A percentile compares a stretch with the other conserved stretches of the same genome.
These are phyloP conservation scores for Pyrrhosoma nymphula DNA, from an alignment of 2,888 invertebrate species.

Conservation along the genomic window DNA sequence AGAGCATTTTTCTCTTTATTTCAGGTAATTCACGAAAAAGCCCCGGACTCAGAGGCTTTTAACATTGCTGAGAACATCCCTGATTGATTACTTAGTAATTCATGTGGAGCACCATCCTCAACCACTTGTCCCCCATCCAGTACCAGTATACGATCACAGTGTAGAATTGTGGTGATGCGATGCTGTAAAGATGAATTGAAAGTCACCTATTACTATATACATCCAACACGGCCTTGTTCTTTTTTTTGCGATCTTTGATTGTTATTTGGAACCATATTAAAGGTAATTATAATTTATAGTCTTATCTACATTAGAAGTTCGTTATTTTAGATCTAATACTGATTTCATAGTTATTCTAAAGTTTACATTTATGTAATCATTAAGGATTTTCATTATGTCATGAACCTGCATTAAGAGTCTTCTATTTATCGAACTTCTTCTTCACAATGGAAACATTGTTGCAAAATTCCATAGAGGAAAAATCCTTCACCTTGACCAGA, in stretches of 20 bases:
- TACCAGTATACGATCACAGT: slow-evolving; percentile 86
- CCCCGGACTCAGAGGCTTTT: slow-evolving; percentile 75
- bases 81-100: slow-evolving; percentile 80
- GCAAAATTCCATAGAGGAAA: too few species aligned
- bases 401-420: too few species aligned
- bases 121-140: slow-evolving; percentile 84
- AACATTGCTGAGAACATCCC: slow-evolving; percentile 83
- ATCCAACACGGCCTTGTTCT: neutral
- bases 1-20: neutral
- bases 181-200: slow-evolving; percentile 80
- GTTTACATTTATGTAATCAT: too few species aligned
- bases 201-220: neutral
- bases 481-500: too few species aligned
- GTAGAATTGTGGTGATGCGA: slow-evolving; percentile 85
- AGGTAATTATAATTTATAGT: too few species aligned
- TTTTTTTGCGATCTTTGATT: neutral
- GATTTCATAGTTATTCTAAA: too few species aligned
- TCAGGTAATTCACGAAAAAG: slow-evolving; percentile 49
- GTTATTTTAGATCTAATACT: too few species aligned
- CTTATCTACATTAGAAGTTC: too few species aligned
- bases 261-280: too few species aligned
- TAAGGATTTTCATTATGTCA: too few species aligned
- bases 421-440: too few species aligned
- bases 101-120: slow-evolving; percentile 84
- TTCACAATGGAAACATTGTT: too few species aligned